Conservation (phyloP, 2,888 invertebrate species). For the Icerya purchasi region DNA sequence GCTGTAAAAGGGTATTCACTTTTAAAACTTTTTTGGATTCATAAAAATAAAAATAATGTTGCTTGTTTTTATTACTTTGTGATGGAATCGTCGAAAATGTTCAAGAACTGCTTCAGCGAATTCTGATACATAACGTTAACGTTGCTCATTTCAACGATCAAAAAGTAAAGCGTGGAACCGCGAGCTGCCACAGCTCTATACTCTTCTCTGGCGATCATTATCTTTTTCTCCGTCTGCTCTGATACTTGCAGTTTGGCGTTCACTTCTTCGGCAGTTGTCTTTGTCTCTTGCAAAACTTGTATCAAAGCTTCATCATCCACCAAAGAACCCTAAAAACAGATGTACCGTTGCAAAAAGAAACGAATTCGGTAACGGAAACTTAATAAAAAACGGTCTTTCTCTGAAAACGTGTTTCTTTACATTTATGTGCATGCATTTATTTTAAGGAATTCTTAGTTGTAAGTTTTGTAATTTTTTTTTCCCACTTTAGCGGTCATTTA, state of each 20-base stretch:
- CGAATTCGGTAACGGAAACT: too few species aligned
- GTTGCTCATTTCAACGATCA: conserved; percentile 92
- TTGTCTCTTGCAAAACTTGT: conserved; percentile 64
- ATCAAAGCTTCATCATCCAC: conserved; percentile 92
- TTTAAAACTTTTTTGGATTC: too few species aligned
- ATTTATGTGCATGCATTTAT: too few species aligned
- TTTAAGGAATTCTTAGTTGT: too few species aligned
- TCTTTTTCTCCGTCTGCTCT: conserved; percentile 82
- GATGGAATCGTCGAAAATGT: conserved; percentile 81
- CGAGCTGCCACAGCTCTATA: conserved; percentile 85
- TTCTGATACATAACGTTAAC: conserved; percentile 96
- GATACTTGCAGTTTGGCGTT: conserved; percentile 81
- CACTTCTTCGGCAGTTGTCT: conserved; percentile 79
- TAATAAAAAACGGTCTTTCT: too few species aligned
- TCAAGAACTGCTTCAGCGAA: conserved; percentile 79
- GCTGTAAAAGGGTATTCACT: too few species aligned
- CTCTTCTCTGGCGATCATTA: conserved; percentile 80
- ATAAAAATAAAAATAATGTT: too few species aligned
- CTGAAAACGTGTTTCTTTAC: too few species aligned
- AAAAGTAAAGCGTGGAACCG: conserved; percentile 82
- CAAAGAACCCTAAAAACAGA: conserved; percentile 43
- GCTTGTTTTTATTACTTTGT: conserved; percentile 33
- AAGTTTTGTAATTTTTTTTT: too few species aligned
- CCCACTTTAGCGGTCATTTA: too few species aligned
- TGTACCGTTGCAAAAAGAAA: background rate